These are phyloP conservation scores for Barypeithes pellucidus DNA, from an alignment of 2,888 invertebrate genomes.

Conservation along the genomic window DNA sequence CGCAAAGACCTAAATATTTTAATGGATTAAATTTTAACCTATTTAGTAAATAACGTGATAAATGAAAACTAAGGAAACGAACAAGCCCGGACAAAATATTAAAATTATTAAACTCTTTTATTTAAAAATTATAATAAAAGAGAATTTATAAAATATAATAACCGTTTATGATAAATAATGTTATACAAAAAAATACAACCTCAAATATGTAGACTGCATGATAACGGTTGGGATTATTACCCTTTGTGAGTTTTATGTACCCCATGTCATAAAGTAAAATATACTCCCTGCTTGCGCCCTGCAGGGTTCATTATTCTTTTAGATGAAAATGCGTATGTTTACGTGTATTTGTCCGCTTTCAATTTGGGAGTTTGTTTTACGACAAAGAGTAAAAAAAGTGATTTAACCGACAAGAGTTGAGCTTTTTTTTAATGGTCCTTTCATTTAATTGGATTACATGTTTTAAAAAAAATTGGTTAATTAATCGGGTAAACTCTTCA, in stretches of 20 bases:
- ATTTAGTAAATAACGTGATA: no score
- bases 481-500: no score
- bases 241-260: slow-evolving; percentile 5
- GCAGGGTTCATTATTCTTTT: slow-evolving; percentile 13
- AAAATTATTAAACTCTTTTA: no score
- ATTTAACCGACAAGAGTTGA: no score
- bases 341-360: slow-evolving; percentile 9
- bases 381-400: neutral
- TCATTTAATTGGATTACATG: neutral
- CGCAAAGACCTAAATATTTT: no score
- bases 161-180: neutral
- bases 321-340: neutral
- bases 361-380: neutral
- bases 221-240: neutral
- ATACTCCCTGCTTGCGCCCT: neutral
- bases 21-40: no score
- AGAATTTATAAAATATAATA: neutral
- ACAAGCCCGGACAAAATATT: no score
- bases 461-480: neutral
- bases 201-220: slow-evolving; percentile 5
- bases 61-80: no score
- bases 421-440: neutral
- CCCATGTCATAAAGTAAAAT: slow-evolving; percentile 3
- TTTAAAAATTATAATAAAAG: no score
- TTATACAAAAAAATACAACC: neutral